These are phyloP conservation scores for Cyprinodon variegatus DNA, from an alignment of 2,113 vertebrate species.

Conservation along the genomic window DNA sequence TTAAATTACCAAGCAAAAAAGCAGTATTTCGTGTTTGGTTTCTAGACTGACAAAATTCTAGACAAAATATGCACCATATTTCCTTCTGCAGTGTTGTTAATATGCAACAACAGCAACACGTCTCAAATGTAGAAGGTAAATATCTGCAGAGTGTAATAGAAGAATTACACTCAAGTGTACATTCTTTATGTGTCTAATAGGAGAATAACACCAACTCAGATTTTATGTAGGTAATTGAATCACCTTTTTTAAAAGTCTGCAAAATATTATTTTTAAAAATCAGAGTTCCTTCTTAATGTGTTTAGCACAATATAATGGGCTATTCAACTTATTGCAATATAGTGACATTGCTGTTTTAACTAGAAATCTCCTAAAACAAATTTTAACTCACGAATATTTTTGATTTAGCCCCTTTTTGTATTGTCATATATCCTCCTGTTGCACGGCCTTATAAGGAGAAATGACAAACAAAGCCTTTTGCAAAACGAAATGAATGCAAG, in stretches of 20 bases:
- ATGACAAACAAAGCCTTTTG: background rate
- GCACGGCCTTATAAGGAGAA: background rate
- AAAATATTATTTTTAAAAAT: background rate
- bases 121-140: background rate
- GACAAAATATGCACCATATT: background rate
- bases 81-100: background rate
- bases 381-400: constrained; percentile 49
- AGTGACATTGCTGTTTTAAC: background rate
- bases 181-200: too few species aligned
- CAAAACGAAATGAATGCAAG: constrained; percentile 4
- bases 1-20: constrained; percentile 10
- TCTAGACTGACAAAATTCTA: constrained; percentile 10
- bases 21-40: constrained; percentile 4
- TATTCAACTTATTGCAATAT: background rate
- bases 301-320: constrained; percentile 9
- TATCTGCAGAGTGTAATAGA: background rate
- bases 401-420: constrained; percentile 20
- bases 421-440: constrained; percentile 19
- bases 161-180: background rate
- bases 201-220: background rate
- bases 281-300: background rate
- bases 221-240: background rate
- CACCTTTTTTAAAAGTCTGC: background rate
- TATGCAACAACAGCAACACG: background rate
- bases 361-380: constrained; percentile 15